Evolutionary conservation across 2,888 invertebrate genomes (phyloP).

Genomic region (Drosophila diplacantha): DNA sequence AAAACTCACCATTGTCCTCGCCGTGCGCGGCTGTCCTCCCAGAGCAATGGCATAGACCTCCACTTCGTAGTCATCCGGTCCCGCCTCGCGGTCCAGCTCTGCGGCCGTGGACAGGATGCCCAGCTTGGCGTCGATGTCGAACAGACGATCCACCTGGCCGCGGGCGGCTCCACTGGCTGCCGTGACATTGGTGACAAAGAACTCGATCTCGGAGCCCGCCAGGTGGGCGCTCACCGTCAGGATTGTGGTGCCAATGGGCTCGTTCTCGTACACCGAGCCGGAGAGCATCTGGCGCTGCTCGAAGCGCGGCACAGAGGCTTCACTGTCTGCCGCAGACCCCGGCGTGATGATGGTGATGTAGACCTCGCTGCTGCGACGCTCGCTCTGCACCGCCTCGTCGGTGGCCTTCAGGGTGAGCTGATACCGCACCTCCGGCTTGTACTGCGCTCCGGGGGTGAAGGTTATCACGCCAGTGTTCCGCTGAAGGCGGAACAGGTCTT

Average conservation of each 20-base stretch:
- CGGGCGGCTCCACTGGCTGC: constrained; percentile 34
- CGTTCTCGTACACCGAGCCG: constrained; percentile 92
- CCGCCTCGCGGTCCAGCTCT: constrained; percentile 89
- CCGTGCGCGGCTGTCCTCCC: constrained; percentile 85
- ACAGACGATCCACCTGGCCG: constrained; percentile 90
- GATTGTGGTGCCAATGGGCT: constrained; percentile 90
- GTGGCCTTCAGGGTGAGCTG: constrained; percentile 91
- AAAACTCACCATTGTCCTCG: constrained; percentile 89
- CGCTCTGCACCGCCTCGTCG: constrained; percentile 93
- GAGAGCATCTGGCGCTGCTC: constrained; percentile 82
- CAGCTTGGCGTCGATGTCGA: constrained; percentile 92
- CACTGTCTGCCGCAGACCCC: constrained; percentile 69
- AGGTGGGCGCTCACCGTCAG: constrained; percentile 87
- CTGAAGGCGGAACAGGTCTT: constrained; percentile 88
- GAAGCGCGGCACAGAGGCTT: constrained; percentile 79
- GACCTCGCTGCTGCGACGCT: constrained; percentile 91
- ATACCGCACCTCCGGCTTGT: constrained; percentile 85
- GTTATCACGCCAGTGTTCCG: constrained; percentile 87
- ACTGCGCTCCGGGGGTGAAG: constrained; percentile 80
- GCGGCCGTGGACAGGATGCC: constrained; percentile 92
- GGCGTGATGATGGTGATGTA: constrained; percentile 89
- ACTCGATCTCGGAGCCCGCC: constrained; percentile 85
- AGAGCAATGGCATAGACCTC: constrained; percentile 90
- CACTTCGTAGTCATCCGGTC: constrained; percentile 88
- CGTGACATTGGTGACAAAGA: constrained; percentile 93